Percentiles rank a stretch among this genome's conserved stretches.
These are phyloP conservation scores for Murina feae DNA, from an alignment of 2,113 vertebrate genomes.

Conservation along the genomic window DNA sequence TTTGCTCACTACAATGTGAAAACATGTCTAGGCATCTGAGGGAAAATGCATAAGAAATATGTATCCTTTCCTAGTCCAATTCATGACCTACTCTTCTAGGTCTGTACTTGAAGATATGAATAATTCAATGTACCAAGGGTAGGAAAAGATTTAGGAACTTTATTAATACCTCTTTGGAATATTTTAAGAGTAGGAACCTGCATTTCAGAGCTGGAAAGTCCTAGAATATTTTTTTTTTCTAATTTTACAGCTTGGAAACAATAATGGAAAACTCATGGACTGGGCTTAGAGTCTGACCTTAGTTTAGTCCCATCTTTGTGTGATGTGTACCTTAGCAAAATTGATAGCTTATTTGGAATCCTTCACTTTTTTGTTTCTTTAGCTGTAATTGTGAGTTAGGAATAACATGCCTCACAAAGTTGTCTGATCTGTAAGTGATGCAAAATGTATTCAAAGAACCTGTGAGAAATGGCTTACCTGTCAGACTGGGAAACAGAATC, in stretches of 20 bases:
- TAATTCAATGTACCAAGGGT: neutral
- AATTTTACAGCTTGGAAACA: neutral
- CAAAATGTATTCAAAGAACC: neutral
- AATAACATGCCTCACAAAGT: neutral
- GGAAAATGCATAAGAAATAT: neutral
- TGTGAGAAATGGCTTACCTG: too few species aligned
- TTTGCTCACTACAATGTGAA: neutral
- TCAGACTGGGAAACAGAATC: too few species aligned
- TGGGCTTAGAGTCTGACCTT: neutral
- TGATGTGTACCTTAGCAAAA: neutral
- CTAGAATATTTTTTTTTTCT: neutral
- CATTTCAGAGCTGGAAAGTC: neutral
- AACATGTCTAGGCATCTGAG: neutral
- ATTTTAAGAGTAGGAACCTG: neutral
- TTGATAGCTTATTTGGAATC: too few species aligned
- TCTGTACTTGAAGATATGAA: neutral
- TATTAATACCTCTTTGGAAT: neutral
- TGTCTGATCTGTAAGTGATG: neutral
- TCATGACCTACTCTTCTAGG: neutral
- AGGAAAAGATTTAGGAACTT: neutral
- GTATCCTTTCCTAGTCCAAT: neutral
- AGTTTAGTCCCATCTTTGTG: neutral
- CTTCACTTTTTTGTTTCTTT: neutral
- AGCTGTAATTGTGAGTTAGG: neutral
- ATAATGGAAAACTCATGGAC: neutral